These are phyloP conservation scores for Arothron firmamentum DNA, from an alignment of 2,113 vertebrate genomes.

Conservation along the genomic window DNA sequence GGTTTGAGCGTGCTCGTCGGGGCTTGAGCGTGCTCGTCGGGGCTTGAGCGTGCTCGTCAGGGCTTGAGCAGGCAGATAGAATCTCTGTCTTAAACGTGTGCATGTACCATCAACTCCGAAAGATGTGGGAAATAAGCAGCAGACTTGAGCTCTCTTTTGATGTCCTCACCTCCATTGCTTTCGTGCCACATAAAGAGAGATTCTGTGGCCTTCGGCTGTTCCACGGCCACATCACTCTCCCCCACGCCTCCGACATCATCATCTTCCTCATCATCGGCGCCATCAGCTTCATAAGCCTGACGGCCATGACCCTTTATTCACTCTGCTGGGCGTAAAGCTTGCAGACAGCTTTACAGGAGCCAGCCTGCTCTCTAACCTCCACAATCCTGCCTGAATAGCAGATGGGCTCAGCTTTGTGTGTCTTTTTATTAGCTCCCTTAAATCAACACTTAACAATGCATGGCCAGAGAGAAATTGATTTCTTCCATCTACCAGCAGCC, in stretches of 20 bases:
- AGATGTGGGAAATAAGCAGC: constrained; percentile 4
- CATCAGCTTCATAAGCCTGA: constrained; percentile 42
- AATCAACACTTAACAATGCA: constrained; percentile 75
- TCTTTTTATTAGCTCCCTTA: constrained; percentile 73
- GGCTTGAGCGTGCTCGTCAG: constrained; percentile 27
- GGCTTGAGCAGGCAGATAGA: constrained; percentile 11
- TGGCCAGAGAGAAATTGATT: constrained; percentile 64
- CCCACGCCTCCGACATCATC: constrained; percentile 31
- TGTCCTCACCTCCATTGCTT: not conserved
- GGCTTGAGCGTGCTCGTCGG: constrained; percentile 27
- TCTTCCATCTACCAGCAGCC: constrained; percentile 56
- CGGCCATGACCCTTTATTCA: constrained; percentile 65
- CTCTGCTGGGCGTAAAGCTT: constrained; percentile 55
- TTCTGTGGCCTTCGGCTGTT: constrained; percentile 35
- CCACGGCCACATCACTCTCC: constrained; percentile 36
- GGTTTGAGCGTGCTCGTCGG: too few relatives aligned
- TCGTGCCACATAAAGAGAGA: constrained; percentile 19
- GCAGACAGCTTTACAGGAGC: constrained; percentile 69
- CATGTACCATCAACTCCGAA: not conserved
- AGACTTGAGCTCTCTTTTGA: not conserved
- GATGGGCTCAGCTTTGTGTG: constrained; percentile 71
- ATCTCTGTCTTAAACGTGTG: not conserved
- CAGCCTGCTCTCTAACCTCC: constrained; percentile 64
- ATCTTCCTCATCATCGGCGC: constrained; percentile 42
- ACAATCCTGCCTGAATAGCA: constrained; percentile 68